Evolutionary conservation across 2,888 invertebrate species (phyloP), one percentile per base, ranked within the genome.

Genomic region (Polyommatus icarus): DNA sequence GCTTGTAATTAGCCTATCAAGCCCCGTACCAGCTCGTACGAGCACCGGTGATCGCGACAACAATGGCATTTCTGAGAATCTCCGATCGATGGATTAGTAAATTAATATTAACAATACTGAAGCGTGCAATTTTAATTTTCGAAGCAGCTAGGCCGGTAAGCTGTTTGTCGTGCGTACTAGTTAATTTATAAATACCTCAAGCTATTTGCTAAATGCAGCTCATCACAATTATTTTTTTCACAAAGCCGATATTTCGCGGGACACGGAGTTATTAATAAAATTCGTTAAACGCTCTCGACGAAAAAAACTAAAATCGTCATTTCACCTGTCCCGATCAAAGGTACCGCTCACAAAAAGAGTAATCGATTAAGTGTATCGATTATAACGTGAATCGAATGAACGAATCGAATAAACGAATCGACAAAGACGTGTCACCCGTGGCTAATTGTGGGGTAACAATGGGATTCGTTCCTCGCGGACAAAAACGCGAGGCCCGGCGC

Each of bases 391-490:
- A 89, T 89, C 75, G 75, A 75, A 50, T 50, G 46, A 50, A 54
- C 29, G 75, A 75, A 75, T 75, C 75, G 75, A 75, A 54, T 75
- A 75, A 54, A 54, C 46, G 75, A 75, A 29, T 75, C 91, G 92
- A 91, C 87, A 86, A 88, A 82, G 83, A 83, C 84, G 84, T 92
- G 93, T 92, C 93, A 91, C 90, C 90, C 89, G 88, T 86, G 87
- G 89, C 92, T 85, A 91, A 93, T 91, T 73, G 77, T 59, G 84
- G 86, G 84, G 86, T 88, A 88, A 91, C 91, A 91, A 92, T 92
- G 85, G 88, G 89, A 91, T 92, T 92, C 90, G 91, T 92, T 92
- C 90, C 91, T 92, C 91, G 90, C 87, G 86, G 88, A 92, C 92
- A 92, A 90, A 91, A 91, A 90, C 91, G 85, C 86, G 85, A 86